phyloP scores from a whole-genome alignment of 2,888 invertebrate genomes.

The Acronicta aceris region DNA sequence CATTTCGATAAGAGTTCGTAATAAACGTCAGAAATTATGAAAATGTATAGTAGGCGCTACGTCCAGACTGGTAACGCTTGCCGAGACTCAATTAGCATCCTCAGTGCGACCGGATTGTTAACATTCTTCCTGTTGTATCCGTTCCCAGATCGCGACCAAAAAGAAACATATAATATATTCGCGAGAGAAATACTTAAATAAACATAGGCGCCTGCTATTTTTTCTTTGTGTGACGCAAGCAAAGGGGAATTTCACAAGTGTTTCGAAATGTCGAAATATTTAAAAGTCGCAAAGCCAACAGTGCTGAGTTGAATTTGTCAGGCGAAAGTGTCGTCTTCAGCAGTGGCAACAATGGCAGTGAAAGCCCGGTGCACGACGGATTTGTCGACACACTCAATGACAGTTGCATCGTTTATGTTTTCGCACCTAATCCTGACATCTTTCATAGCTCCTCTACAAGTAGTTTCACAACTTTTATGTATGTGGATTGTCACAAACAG shows the following conservation, averaged over 20 bases:
- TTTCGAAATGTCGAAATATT: conserved; percentile 58
- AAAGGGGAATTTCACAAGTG: conserved; percentile 62
- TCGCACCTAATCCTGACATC: conserved; percentile 57
- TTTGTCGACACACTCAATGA: conserved; percentile 65
- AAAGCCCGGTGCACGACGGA: conserved; percentile 70
- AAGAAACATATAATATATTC: conserved; percentile 66
- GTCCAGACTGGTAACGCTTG: conserved; percentile 69
- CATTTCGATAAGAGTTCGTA: conserved; percentile 25
- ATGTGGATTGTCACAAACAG: conserved; percentile 38
- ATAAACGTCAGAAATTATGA: conserved; percentile 46
- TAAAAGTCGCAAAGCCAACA: conserved; percentile 64
- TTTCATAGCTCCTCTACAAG: conserved; percentile 47
- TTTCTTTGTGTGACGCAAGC: conserved; percentile 55
- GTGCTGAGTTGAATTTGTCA: conserved; percentile 62
- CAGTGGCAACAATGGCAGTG: conserved; percentile 74
- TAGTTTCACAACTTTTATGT: conserved; percentile 37
- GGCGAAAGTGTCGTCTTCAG: conserved; percentile 73
- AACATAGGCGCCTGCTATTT: conserved; percentile 61
- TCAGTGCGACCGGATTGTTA: conserved; percentile 75
- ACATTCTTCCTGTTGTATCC: conserved; percentile 77
- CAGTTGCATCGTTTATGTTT: conserved; percentile 62
- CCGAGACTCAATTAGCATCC: conserved; percentile 79
- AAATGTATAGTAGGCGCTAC: conserved; percentile 66
- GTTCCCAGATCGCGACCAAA: conserved; percentile 68
- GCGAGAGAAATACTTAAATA: conserved; percentile 60